Evolutionary conservation across 2,888 invertebrate genomes (phyloP).

Genomic region (Calameuta filiformis): DNA sequence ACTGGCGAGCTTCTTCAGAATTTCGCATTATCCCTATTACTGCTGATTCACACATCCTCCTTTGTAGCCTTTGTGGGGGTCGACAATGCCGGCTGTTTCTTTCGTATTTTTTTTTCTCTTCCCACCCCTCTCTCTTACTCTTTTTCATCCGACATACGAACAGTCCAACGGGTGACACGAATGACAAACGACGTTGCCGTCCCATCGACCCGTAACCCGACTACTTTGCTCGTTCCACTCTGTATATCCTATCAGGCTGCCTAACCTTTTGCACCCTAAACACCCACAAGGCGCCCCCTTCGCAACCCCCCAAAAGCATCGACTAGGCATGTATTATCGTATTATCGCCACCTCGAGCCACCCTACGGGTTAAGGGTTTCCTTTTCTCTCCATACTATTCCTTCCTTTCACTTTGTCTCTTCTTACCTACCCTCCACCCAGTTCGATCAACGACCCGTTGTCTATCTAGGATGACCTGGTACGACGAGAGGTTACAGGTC

Average conservation of each 20-base stretch:
- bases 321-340: not conserved
- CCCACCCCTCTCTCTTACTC: conserved; percentile 11
- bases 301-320: not conserved
- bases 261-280: not conserved
- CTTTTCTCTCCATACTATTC: not conserved
- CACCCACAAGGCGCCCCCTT: not conserved
- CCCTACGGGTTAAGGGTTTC: not conserved
- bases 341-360: not conserved
- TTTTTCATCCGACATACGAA: conserved; percentile 39
- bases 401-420: not conserved
- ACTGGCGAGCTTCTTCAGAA: conserved; percentile 40
- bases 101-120: conserved; percentile 31
- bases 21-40: conserved; percentile 64
- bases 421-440: no score
- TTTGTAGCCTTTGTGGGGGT: conserved; percentile 59
- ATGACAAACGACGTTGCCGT: conserved; percentile 46
- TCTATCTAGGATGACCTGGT: not conserved
- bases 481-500: not conserved
- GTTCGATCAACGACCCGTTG: not conserved
- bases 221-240: not conserved
- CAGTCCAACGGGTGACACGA: conserved; percentile 37
- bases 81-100: conserved; percentile 55
- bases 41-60: conserved; percentile 63
- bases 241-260: not conserved
- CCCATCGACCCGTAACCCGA: conserved; percentile 32